These are phyloP conservation scores for Orchestia grillus DNA, from an alignment of 1,140 invertebrate genomes.

Conservation along the genomic window DNA sequence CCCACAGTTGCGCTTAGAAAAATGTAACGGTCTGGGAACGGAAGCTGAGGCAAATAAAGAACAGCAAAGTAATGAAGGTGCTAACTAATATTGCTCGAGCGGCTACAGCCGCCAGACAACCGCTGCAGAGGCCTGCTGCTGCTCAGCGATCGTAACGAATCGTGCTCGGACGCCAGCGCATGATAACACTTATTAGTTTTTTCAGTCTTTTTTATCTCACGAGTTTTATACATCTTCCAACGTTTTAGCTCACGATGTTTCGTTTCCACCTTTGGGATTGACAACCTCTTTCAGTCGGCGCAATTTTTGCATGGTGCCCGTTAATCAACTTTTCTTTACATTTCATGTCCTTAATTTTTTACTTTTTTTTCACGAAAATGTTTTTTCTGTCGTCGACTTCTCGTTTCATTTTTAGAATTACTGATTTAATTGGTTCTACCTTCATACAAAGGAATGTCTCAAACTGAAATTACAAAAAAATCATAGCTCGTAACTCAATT, in stretches of 20 bases:
- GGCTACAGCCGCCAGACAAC: neutral
- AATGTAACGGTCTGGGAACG: neutral
- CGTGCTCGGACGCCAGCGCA: neutral
- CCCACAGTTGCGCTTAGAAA: neutral
- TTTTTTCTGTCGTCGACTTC: neutral
- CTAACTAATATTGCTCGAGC: neutral
- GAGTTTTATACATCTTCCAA: neutral
- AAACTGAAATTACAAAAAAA: no score
- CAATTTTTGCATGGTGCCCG: neutral
- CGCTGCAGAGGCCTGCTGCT: neutral
- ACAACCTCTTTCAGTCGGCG: neutral
- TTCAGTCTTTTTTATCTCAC: neutral
- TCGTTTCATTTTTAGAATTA: no score
- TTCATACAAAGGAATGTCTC: no score
- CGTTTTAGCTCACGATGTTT: neutral
- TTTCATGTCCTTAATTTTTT: neutral
- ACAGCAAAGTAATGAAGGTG: neutral
- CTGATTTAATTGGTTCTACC: no score
- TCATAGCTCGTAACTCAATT: no score
- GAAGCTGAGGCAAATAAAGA: conserved; percentile 7
- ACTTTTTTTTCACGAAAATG: neutral
- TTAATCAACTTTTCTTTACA: neutral
- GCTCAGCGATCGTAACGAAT: neutral
- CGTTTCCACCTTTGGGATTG: neutral
- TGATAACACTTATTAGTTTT: neutral